Percentiles rank a stretch among this genome's conserved stretches.
Evolutionary conservation across 2,113 vertebrate genomes (phyloP).

Genomic region (Orycteropus afer): DNA sequence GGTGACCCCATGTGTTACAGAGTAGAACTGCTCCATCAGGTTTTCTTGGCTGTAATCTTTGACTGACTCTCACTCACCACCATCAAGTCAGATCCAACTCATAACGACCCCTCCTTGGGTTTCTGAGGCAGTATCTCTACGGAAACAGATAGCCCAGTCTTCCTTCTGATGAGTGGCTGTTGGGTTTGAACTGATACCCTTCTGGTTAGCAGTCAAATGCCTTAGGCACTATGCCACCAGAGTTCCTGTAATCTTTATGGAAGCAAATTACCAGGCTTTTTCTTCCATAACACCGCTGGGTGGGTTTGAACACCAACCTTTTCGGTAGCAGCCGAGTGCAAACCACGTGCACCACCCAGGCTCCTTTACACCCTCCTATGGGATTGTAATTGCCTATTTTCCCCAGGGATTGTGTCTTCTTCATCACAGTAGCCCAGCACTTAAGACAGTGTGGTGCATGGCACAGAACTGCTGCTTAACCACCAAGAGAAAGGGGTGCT

Average conservation of each 20-base stretch:
- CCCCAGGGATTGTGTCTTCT: rapidly evolving
- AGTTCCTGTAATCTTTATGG: background rate
- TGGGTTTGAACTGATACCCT: too few species aligned
- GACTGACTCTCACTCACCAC: too few species aligned
- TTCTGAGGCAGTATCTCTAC: too few species aligned
- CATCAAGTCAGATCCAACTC: too few species aligned
- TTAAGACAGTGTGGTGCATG: background rate
- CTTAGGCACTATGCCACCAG: too few species aligned
- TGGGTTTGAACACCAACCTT: background rate
- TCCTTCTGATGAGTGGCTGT: too few species aligned
- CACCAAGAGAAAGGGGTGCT: background rate
- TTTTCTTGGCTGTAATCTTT: background rate
- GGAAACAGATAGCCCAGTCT: too few species aligned
- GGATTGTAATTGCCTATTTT: background rate
- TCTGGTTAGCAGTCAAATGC: too few species aligned
- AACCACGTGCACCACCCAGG: background rate
- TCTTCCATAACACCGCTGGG: background rate
- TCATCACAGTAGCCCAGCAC: background rate
- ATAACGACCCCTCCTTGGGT: too few species aligned
- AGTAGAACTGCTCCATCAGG: background rate
- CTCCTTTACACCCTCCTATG: background rate
- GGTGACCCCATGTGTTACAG: background rate
- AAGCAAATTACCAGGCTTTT: background rate
- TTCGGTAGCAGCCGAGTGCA: background rate
- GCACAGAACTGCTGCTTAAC: background rate